Base-by-base conservation (phyloP, 1,140 invertebrate genomes). In the Drosophila simulans region DNA sequence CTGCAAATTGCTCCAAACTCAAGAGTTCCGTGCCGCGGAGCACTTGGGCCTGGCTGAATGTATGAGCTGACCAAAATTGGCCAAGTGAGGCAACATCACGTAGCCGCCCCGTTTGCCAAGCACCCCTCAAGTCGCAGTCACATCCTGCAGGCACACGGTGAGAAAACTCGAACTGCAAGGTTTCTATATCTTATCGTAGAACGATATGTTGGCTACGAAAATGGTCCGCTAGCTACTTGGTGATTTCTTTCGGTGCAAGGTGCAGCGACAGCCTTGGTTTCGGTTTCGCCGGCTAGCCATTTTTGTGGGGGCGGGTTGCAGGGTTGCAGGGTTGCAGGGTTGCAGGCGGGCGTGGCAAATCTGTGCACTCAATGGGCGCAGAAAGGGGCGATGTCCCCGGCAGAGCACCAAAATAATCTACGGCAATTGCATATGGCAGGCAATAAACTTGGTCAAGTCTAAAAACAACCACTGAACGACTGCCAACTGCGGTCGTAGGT, bases 391-490 rank as follows among this genome's bases (percentile, higher is more conserved):
- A 37, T 56, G 53, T 66, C 34, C 43, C 56, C 55, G 56, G 49
- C 70, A 70, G 15, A 54, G 46, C 76, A 57, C 48, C 64, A 78
- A 81, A 85, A 77, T 86, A 86, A 86, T 88, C 82, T 88, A 88
- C 43, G 79, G 79, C 79, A 83, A 88, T 88, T 86, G 79, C 82
- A 86, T 88, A 83, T 88, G 82, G 83, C 78, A 83, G 84, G 79
- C 83, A 83, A 84, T 80, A 84, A 88, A 83, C 83, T 88, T 88
- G 84, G 71, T 88, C 83, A 88, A 88, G 83, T 89, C 83, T 69
- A 89, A 83, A 83, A 81, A 69, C 62, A 80, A 46, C 65, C 77
- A 63, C 64, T 60, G 43, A 71, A 62, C 62, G 52, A 69, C 49
- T 58, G 53, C 63, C 63, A 66, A 66, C 54, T 75, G 72, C 40